Evolutionary conservation across 1,140 invertebrate genomes (phyloP), one percentile per base, ranked within the genome.

Genomic region (Drosophila nikananu): DNA sequence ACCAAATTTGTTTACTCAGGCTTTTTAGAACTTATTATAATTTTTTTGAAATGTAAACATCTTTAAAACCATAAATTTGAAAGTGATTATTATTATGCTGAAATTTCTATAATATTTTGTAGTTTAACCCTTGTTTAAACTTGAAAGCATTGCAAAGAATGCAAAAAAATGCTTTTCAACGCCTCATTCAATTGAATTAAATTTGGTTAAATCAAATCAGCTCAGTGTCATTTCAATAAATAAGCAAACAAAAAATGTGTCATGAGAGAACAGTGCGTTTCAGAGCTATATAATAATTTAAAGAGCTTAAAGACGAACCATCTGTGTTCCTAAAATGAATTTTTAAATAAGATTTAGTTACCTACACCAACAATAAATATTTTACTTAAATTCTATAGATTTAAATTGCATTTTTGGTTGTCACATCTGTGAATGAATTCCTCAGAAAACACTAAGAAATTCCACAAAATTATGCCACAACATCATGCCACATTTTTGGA

Each of bases 181-280:
- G 58, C 49, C 58, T 80, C 55, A 77, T 77, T 78, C 68, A 87
- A 89, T 87, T 87, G 81, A 89, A 68, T 89, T 87, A 74, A 87
- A 81, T 78, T 83, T 62, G 64, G 67, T 83, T 89, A 78, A 89
- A 54, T 55, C 65, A 68, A 80, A 61, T 73, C 67, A 84, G 54
- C 41, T 74, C 83, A 87, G 84, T 89, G 83, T 66, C 83, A 80
- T 81, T 83, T 87, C 66, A 87, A 87, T 87, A 78, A 78, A 78
- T 73, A 62, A 66, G 19, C 52, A 39, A 72, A 83, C 52, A 32
- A 72, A 83, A 73, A 64, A 63, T 81, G 68, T 82, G 81, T 59
- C 66, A 77, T 42, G 8, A 27, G 13, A 6, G 23, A 10, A 60
- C 54, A 73, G 54, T 73, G 44, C 67, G 70, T 52, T 73, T 60